Base-by-base conservation (phyloP, 92 coral and sea anemone species). In the Epizoanthus ramosus region DNA sequence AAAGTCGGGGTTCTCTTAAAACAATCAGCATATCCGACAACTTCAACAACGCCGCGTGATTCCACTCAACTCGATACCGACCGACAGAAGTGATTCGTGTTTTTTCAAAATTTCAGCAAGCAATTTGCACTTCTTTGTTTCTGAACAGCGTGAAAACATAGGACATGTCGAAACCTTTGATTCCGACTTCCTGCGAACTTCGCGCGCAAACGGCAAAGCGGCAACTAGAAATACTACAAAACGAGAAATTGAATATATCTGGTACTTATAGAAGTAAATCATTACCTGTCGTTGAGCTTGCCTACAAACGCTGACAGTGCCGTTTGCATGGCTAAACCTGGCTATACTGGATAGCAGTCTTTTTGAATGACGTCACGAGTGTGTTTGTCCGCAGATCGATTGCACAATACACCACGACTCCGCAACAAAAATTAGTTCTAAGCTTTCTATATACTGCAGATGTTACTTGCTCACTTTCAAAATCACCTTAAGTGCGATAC, bases 241-340 rank as follows among this genome's bases (percentile, higher is more conserved):
- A 24, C 9, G 16, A 21, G n/a, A 17, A 17, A 25, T 25, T 25
- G 1, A n/a, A 24, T 19, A 13, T 60, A 35, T 59, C 53, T 33
- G 28, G 52, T 61, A 41, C 12, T 61, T 19, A 3, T 23, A 35
- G 35, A 39, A n/a, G 16, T 22, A 61, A 41, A 63, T 15, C 60
- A 63, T 25, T 77, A 77, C 82, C 82, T 77, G 22, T 77, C 82
- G 19, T 22, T n/a, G 7, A 43, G 7, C 43, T 52, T 61, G 33
- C 82, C 52, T 14, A 77, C 82, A 61, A 77, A 77, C 5, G 41
- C 71, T 21, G 57, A 57, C 28, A 77, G 47, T 13, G 71, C 16
- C 14, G 71, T 61, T 63, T 77, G 71, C 82, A 77, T 77, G 63
- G 43, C 47, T 28, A 10, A 13, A 57, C 70, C 37, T 21, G 52